Percentiles rank a stretch among this genome's conserved stretches.
These are phyloP conservation scores for Cephus rjabovi DNA, from an alignment of 2,888 invertebrate genomes.

Conservation along the genomic window DNA sequence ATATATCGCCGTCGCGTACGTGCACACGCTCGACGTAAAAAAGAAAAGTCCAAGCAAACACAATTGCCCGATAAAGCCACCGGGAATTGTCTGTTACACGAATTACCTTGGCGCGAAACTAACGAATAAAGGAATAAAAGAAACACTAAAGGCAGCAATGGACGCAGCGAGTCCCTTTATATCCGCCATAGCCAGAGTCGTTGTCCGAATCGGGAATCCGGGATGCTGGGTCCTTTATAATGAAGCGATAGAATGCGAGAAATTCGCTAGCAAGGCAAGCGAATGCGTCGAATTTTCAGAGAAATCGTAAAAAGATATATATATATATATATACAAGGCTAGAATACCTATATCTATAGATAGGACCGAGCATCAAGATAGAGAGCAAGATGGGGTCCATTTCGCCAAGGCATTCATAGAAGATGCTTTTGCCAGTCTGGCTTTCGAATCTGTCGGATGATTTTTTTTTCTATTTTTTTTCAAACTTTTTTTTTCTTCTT, in stretches of 20 bases:
- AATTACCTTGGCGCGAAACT: not conserved
- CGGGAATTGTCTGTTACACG: not conserved
- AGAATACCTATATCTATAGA: conserved; percentile 5
- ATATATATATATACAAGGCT: not conserved
- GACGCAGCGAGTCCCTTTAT: not conserved
- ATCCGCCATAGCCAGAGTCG: not conserved
- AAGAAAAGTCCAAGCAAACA: not conserved
- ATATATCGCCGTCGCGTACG: not conserved
- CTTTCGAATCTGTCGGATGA: conserved; percentile 46
- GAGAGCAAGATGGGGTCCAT: not conserved
- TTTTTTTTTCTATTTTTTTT: conserved; percentile 6
- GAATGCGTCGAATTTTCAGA: conserved; percentile 48
- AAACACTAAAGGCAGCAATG: not conserved
- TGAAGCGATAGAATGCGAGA: conserved; percentile 63
- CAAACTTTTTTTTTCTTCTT: conserved; percentile 42
- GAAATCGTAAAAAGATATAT: conserved; percentile 44
- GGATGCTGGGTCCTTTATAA: conserved; percentile 42
- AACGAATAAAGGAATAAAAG: not conserved
- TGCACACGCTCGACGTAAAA: not conserved
- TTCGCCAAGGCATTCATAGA: conserved; percentile 46
- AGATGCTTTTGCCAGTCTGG: conserved; percentile 52
- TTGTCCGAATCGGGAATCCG: conserved; percentile 1
- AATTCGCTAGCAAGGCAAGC: conserved; percentile 54
- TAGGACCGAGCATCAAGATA: not conserved
- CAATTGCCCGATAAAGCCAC: not conserved